Percentiles rank a stretch among this genome's conserved stretches.
phyloP scores from a whole-genome alignment of 35 echinoderm and acorn worm species.

The Lytechinus variegatus region DNA sequence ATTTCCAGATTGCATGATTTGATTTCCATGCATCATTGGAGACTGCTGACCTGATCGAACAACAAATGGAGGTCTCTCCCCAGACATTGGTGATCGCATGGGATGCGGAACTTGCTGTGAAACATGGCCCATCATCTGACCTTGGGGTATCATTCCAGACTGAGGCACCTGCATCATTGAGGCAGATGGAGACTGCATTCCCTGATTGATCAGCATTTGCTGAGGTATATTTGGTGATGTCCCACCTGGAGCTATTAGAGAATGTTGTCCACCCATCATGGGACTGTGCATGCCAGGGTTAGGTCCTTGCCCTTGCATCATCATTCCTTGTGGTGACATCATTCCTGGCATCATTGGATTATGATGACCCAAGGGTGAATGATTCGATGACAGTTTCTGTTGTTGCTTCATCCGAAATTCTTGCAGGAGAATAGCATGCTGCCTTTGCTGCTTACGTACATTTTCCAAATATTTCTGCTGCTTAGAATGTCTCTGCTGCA shows the following conservation, averaged over 20 bases:
- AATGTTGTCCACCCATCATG: conserved; percentile 49
- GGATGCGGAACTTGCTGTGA: conserved; percentile 55
- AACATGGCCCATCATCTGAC: conserved; percentile 58
- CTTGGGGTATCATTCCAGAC: conserved; percentile 49
- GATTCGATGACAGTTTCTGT: conserved; percentile 52
- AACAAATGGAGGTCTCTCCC: conserved; percentile 54
- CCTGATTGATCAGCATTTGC: conserved; percentile 24
- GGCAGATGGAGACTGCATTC: conserved; percentile 21
- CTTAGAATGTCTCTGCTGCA: conserved; percentile 76
- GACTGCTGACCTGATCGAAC: conserved; percentile 65
- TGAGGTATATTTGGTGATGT: conserved; percentile 23
- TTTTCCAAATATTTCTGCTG: conserved; percentile 81
- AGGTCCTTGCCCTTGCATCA: conserved; percentile 69
- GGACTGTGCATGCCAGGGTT: conserved; percentile 48
- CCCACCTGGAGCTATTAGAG: not conserved
- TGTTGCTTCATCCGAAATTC: conserved; percentile 97
- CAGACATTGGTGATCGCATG: conserved; percentile 49
- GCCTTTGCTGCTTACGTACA: conserved; percentile 79
- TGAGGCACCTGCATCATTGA: conserved; percentile 43
- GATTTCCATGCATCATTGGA: conserved; percentile 59
- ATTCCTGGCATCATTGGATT: conserved; percentile 70
- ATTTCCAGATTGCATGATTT: conserved; percentile 33
- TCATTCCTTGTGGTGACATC: conserved; percentile 48
- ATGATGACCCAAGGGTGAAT: conserved; percentile 68
- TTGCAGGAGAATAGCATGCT: conserved; percentile 86